Evolutionary conservation across 1,140 invertebrate genomes (phyloP), one percentile per base, ranked within the genome.

Genomic region (Ostrea edulis): DNA sequence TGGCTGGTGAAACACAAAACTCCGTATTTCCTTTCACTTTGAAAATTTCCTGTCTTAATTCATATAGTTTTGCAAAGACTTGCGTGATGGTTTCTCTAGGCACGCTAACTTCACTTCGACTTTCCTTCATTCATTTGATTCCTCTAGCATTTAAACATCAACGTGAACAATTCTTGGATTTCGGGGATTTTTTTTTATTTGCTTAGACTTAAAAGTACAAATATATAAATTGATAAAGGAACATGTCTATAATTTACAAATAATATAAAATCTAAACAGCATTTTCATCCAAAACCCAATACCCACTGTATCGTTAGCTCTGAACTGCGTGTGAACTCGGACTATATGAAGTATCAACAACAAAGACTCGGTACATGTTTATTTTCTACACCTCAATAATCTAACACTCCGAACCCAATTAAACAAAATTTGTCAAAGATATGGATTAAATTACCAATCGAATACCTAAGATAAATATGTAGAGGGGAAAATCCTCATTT

Each of bases 11-110:
- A 35, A 85, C 53, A 17, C 25, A 11, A 83, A 9, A 53, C 44
- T 54, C 17, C 29, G 22, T 58, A 85, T 85, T 58, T 85, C 83
- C 83, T 85, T 85, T 85, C 83, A 62, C 22, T 83, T 85, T 22
- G 83, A 29, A 85, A 85, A 85, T 85, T n/a, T 85, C 83, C 29
- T 35, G 53, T 62, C 29, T 85, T 29, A 25, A 52, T 85, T 85
- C 4, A 54, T 85, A 85, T 62, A 52, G 29, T 0, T 83, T 77
- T 77, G 68, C 68, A 77, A 77, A 77, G 68, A 77, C 25, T 77
- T 77, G 68, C 68, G 68, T 77, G 68, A 11, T 77, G 14, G 25
- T 77, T 35, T 77, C 17, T 25, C 22, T 35, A 29, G 8, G 29
- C 68, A 77, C 68, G 68, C 68, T 25, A 77, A 77, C 68, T 77